Evolutionary conservation across 2,797 vertebrate species (phyloP).

Genomic region (Bradypus variegatus): DNA sequence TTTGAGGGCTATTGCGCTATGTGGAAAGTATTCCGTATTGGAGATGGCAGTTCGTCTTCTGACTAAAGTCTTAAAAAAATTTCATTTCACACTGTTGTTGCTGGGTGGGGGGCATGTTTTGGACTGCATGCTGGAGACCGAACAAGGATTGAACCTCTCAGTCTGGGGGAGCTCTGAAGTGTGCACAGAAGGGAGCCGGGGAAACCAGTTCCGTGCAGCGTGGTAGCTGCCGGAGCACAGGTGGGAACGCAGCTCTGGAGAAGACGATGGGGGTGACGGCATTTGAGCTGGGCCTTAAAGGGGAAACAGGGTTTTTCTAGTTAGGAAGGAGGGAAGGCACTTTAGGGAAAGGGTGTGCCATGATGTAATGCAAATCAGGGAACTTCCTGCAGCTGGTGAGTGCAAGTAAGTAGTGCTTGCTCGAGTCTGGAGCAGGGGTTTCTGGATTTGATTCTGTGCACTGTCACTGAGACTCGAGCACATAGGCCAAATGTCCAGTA

Average conservation of each 20-base stretch:
- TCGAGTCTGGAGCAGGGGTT: too few species aligned
- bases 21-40: not conserved
- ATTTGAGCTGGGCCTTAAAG: not conserved
- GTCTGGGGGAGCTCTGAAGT: not conserved
- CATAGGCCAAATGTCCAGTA: fast-evolving
- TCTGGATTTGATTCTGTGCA: too few species aligned
- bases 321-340: not conserved
- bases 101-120: too few species aligned
- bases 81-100: not conserved
- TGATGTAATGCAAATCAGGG: too few species aligned
- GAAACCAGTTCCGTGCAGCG: not conserved
- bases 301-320: not conserved
- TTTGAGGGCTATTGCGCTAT: not conserved
- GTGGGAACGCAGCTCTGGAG: not conserved
- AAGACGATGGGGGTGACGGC: too few species aligned
- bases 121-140: too few species aligned
- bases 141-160: not conserved
- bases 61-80: too few species aligned
- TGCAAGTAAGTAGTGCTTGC: too few species aligned
- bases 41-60: not conserved
- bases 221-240: not conserved
- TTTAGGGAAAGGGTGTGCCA: not conserved
- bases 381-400: not conserved
- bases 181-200: not conserved
- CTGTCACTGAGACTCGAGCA: not conserved